Evolutionary conservation across 2,797 vertebrate genomes (phyloP), one percentile per base, ranked within the genome.

Genomic region (Neostethus bicornis): DNA sequence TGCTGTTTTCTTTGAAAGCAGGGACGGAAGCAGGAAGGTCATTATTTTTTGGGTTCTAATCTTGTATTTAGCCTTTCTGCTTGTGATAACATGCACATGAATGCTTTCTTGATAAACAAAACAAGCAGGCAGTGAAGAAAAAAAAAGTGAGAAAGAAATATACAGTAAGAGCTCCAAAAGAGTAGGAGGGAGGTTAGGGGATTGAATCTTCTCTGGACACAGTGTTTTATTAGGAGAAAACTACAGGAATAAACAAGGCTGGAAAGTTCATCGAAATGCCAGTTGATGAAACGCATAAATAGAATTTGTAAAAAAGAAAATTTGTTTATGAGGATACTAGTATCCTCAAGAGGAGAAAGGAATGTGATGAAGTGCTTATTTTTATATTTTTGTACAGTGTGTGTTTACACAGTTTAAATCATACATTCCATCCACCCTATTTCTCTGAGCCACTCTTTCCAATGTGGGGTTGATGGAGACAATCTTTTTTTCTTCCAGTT

Each of bases 71-170:
- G 9, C 41, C 16, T 2, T 17, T 47, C n/a, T 61, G 39, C 26
- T 16, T 29, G 47, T 55, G 37, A 26, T 37, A 28, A 50, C 44
- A 48, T 53, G 25, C 9, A 35, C n/a, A 20, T 3, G 9, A 5
- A 11, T 50, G 47, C 34, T 53, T 31, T 21, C 39, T 42, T 42
- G 16, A 47, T 46, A 37, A 32, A n/a, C 12, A 39, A 48, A 44
- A 3, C n/a, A 4, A 19, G 21, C 8, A 53, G 9, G n/a, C 13
- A 20, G 20, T 60, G 16, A 13, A 11, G 38, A 34, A 26, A 23
- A 31, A 2, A 31, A 4, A 23, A 16, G 41, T 3, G 17, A 6
- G 24, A n/a, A n/a, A n/a, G n/a, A n/a, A n/a, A n/a, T n/a, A n/a
- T n/a, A n/a, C n/a, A n/a, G n/a, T n/a, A n/a, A n/a, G n/a, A n/a